Evolutionary conservation across 2,797 vertebrate genomes (phyloP).

Genomic region (Tokudaia muenninki): DNA sequence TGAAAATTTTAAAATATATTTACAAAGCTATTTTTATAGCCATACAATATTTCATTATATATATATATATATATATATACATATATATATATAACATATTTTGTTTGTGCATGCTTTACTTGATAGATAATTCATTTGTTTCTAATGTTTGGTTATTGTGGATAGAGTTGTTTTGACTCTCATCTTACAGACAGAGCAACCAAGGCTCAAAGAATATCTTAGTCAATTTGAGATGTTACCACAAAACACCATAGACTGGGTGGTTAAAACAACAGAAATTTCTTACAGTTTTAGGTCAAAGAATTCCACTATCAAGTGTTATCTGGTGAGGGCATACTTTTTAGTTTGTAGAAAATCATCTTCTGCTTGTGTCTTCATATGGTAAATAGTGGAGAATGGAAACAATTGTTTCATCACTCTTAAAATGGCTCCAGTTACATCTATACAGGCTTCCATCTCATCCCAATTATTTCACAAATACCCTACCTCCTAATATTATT

Average conservation of each 20-base stretch:
- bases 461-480: neutral
- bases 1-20: constrained; percentile 39
- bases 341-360: neutral
- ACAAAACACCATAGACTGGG: neutral
- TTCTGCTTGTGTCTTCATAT: neutral
- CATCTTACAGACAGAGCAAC: constrained; percentile 15
- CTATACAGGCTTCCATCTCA: neutral
- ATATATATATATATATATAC: neutral
- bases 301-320: neutral
- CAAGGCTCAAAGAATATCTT: neutral
- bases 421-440: neutral
- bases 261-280: neutral
- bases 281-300: neutral
- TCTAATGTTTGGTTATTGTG: neutral
- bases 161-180: neutral
- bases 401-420: neutral
- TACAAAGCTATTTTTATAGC: constrained; percentile 3
- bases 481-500: neutral
- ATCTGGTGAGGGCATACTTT: neutral
- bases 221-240: neutral
- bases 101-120: neutral
- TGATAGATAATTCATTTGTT: neutral
- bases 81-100: neutral
- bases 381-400: neutral
- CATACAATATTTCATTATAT: neutral